Evolutionary conservation across 2,797 vertebrate genomes (phyloP).

Genomic region (Phalanger gymnotis): DNA sequence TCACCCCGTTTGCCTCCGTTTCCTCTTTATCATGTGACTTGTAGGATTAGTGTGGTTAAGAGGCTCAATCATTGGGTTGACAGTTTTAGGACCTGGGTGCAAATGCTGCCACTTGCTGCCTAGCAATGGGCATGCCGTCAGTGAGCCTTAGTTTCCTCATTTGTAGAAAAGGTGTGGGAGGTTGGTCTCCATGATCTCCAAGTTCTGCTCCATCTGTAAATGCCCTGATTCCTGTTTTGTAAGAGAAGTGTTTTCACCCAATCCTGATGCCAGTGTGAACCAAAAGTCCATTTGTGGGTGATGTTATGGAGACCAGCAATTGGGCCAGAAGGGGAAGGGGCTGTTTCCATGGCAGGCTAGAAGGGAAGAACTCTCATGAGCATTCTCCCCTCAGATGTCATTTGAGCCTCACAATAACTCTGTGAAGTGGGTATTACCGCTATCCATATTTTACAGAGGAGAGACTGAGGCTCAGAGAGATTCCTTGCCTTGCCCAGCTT

Average conservation of each 20-base stretch:
- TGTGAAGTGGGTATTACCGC: neutral
- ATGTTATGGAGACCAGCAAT: neutral
- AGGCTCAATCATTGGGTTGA: neutral
- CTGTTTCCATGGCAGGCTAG: neutral
- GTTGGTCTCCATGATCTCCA: neutral
- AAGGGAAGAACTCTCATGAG: neutral
- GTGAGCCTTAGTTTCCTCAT: neutral
- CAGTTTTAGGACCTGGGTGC: neutral
- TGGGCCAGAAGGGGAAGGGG: neutral
- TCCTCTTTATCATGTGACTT: neutral
- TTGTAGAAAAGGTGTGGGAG: neutral
- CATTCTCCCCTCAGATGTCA: neutral
- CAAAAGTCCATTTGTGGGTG: neutral
- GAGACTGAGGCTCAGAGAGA: neutral
- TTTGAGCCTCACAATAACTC: neutral
- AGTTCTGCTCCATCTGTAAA: no score
- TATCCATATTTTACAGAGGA: neutral
- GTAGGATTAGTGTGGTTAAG: neutral
- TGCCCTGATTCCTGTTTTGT: neutral
- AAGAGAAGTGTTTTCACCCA: neutral
- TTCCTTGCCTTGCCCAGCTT: neutral
- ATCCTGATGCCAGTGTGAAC: neutral
- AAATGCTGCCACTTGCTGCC: neutral
- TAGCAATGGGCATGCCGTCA: accelerated
- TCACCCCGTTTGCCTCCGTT: neutral